Evolutionary conservation across 2,888 invertebrate genomes (phyloP), one percentile per base, ranked within the genome.

Genomic region (Napeogenes sylphis): DNA sequence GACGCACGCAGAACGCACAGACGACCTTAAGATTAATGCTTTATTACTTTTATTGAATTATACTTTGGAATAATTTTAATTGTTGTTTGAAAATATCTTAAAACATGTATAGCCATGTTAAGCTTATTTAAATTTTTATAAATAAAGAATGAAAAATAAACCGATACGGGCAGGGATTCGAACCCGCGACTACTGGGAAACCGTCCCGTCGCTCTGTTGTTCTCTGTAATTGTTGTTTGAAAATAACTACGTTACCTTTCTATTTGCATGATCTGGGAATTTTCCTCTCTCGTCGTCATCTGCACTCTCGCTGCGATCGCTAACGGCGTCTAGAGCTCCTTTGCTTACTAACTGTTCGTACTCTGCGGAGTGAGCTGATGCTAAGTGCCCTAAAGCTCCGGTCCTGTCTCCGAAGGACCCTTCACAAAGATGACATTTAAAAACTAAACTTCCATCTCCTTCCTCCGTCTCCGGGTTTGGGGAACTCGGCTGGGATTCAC

Each of bases 381-480:
- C 94, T 71, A 97, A 94, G 77, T 98, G 98, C 42, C 94, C 94
- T 65, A 98, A 85, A 32, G 97, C 96, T 21, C 95, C 95, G 65
- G 93, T 92, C 3, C 98, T 91, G 54, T 95, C 95, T 0, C 93
- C 92, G 76, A 95, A 98, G 0, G 97, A 96, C 8, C 94, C 94
- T 74, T 98, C 98, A 81, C 98, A 98, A 0, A 98, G 90, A 84
- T 98, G 97, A 78, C 98, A 98, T 83, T 97, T 97, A 88, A 95
- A 98, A 5, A 96, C 96, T 60, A 96, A 83, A 70, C 95, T 95
- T 2, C 93, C 92, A 45, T 93, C 84, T 33, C 70, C 62, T 45
- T 66, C 75, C 60, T 86, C 84, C 21, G 85, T 71, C 33, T 87
- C 87, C 69, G 75, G 80, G 67, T 69, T 82, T 35, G 89, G 83